phyloP scores from a whole-genome alignment of 2,888 invertebrate genomes.

The Cryptops parisi region DNA sequence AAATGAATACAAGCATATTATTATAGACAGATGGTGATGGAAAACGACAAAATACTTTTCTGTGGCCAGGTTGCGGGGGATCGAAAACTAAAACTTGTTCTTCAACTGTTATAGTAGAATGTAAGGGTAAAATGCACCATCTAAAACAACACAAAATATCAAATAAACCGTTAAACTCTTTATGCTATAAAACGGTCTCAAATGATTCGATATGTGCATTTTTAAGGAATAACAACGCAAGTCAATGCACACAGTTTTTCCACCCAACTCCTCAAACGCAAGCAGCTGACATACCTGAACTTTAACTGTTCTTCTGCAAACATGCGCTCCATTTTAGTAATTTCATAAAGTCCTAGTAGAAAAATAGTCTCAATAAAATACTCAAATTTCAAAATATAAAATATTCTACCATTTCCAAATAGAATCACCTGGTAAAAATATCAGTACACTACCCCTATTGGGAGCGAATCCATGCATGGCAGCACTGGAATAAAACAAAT shows the following conservation, averaged over 20 bases:
- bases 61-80: conserved; percentile 43
- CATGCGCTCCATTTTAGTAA: conserved; percentile 30
- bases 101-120: conserved; percentile 59
- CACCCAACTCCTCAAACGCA: no score
- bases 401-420: no score
- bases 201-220: no score
- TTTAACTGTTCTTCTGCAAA: conserved; percentile 18
- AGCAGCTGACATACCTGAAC: conserved; percentile 12
- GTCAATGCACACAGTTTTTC: no score
- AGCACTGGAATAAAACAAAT: no score
- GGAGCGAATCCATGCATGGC: conserved; percentile 15
- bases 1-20: background rate
- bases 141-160: no score
- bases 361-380: no score
- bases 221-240: no score
- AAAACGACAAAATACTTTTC: conserved; percentile 49
- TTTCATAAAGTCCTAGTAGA: conserved; percentile 57
- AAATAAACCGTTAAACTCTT: no score
- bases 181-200: no score
- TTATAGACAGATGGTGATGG: no score
- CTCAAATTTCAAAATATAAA: no score
- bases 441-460: conserved; percentile 51
- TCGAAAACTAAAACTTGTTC: conserved; percentile 52
- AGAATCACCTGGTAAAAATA: conserved; percentile 72
- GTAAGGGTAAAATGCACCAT: conserved; percentile 31